These are phyloP conservation scores for Altica lythri DNA, from an alignment of 2,888 invertebrate genomes.

Conservation along the genomic window DNA sequence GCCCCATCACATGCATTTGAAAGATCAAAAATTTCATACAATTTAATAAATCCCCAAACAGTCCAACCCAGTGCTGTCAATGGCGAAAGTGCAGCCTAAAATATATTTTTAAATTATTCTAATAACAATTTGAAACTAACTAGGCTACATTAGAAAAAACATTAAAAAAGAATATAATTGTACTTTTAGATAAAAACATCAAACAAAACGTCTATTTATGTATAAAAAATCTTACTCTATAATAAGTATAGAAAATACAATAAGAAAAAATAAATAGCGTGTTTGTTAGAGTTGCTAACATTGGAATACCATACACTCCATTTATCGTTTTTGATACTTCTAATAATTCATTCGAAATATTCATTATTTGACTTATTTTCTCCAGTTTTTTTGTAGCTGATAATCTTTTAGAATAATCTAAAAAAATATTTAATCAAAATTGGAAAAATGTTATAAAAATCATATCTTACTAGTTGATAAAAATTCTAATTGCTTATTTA, in stretches of 20 bases:
- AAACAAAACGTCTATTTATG: no score
- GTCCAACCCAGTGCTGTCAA: background rate
- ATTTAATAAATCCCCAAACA: background rate
- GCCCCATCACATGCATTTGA: conserved; percentile 3
- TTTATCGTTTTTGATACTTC: conserved; percentile 20
- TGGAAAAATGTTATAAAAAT: background rate
- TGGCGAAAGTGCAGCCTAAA: background rate
- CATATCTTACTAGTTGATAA: background rate
- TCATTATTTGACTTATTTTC: conserved; percentile 8
- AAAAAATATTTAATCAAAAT: no score
- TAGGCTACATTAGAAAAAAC: no score
- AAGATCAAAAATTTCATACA: background rate
- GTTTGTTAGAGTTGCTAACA: conserved; percentile 29
- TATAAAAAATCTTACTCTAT: conserved; percentile 29
- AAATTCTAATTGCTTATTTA: background rate
- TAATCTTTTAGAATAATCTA: background rate
- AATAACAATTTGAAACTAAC: background rate
- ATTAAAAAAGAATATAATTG: no score
- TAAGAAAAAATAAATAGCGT: conserved; percentile 33
- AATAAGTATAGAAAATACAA: conserved; percentile 36
- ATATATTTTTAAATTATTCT: background rate
- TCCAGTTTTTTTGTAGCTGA: background rate
- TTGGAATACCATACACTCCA: conserved; percentile 29
- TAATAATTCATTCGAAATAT: background rate
- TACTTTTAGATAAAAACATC: no score